Conservation (phyloP, 2,888 invertebrate genomes). For the Syrphus vitripennis region DNA sequence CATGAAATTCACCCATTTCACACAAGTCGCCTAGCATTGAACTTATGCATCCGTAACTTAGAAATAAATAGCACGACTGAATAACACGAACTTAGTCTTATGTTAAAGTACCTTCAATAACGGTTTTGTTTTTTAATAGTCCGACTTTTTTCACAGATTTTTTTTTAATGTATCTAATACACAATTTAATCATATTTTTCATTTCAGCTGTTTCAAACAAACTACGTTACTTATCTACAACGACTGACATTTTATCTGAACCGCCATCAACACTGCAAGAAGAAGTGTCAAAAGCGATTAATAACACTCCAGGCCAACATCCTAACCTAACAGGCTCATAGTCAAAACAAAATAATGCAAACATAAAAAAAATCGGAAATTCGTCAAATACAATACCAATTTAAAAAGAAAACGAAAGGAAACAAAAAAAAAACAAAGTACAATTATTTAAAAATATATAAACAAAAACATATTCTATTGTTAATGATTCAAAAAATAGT, state of each 20-base stretch:
- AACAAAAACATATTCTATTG: neutral
- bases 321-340: conserved; percentile 76
- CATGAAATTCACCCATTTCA: too few species aligned
- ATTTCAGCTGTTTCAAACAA: conserved; percentile 95
- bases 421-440: conserved; percentile 52
- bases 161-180: too few species aligned
- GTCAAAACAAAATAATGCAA: neutral
- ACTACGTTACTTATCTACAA: conserved; percentile 93
- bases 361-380: neutral
- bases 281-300: conserved; percentile 91
- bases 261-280: conserved; percentile 92
- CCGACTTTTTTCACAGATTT: too few species aligned
- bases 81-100: too few species aligned
- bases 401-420: conserved; percentile 10
- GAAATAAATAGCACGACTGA: too few species aligned
- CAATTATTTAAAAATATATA: conserved; percentile 51
- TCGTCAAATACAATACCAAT: neutral
- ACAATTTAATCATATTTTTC: conserved; percentile 25
- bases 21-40: too few species aligned
- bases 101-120: too few species aligned
- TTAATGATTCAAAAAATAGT: conserved; percentile 10
- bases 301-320: conserved; percentile 78
- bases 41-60: too few species aligned
- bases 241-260: conserved; percentile 95
- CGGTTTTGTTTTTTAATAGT: too few species aligned